Evolutionary conservation across 2,113 vertebrate species (phyloP), one percentile per base, ranked within the genome.

Genomic region (Datnioides undecimradiatus): DNA sequence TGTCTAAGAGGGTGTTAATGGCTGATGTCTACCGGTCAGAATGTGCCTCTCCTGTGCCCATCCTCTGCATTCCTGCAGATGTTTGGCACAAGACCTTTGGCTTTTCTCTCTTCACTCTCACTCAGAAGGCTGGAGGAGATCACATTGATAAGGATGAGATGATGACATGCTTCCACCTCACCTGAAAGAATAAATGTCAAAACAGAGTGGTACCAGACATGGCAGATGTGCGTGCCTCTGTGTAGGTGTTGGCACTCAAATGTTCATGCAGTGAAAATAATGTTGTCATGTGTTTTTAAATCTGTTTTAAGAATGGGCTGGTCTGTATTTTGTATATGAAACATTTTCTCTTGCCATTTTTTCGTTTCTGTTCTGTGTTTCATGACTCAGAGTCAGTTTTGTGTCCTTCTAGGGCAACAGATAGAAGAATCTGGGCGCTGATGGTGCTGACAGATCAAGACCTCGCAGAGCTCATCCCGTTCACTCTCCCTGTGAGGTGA

Each of bases 401-500:
- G 33, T 7, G 0, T 92, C 91, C 92, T 93, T 95, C 85, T 69
- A 92, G 90, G 90, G 93, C 86, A 65, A 52, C 89, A 95, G 87
- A 84, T 1, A 80, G 58, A 92, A 87, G 92, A 95, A 95, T 95
- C 92, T 80, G 92, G 90, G 91, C 91, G 93, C 87, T 90, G 87
- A 89, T 79, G 76, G 83, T 90, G 83, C 71, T 4, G 72, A 93
- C 90, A 93, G 89, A 82, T 87, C 90, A 14, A 40, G 63, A 78
- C 19, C 33, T 2, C 60, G 73, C 19, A 93, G 84, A 91, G 77
- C 89, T 93, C 85, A 85, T 81, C 82, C 76, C 85, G 84, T 55
- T 51, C 0, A 7, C 58, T 31, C 62, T 60, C 41, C 63, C 65
- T 21, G 16, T 13, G 65, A 82, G 78, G 79, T 84, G 76, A 73